These are phyloP conservation scores for Drosophila differens DNA, from an alignment of 2,888 invertebrate genomes.

Conservation along the genomic window DNA sequence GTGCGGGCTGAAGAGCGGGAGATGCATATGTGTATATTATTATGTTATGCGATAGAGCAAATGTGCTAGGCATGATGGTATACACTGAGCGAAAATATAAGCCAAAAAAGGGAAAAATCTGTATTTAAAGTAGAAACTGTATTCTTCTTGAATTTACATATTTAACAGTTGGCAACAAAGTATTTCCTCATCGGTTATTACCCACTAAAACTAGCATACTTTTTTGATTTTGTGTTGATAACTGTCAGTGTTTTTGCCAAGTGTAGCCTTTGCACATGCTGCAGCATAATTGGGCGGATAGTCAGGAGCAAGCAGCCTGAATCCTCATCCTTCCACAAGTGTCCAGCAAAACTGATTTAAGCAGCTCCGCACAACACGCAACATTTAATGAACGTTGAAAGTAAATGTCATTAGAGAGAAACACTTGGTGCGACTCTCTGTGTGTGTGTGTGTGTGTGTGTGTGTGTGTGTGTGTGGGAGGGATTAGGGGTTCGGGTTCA, in stretches of 20 bases:
- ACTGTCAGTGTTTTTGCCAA: slow-evolving; percentile 2
- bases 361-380: slow-evolving; percentile 52
- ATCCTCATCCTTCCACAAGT: slow-evolving; percentile 22
- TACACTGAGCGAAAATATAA: slow-evolving; percentile 29
- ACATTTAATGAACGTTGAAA: slow-evolving; percentile 81
- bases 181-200: background rate
- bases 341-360: slow-evolving; percentile 73
- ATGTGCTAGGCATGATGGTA: slow-evolving; percentile 10
- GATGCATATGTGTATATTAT: slow-evolving; percentile 22
- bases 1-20: background rate
- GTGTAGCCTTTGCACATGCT: slow-evolving; percentile 27
- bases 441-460: background rate
- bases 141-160: fast-evolving
- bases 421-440: background rate
- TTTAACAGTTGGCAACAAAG: background rate
- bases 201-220: background rate
- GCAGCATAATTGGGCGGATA: slow-evolving; percentile 13
- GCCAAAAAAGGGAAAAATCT: fast-evolving
- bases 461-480: background rate
- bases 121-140: background rate
- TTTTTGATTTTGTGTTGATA: background rate
- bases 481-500: slow-evolving; percentile 5
- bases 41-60: slow-evolving; percentile 19
- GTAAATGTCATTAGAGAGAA: slow-evolving; percentile 77
- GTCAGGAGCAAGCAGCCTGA: background rate